phyloP scores from a whole-genome alignment of 2,888 invertebrate genomes.

The Pseudococcus viburni region DNA sequence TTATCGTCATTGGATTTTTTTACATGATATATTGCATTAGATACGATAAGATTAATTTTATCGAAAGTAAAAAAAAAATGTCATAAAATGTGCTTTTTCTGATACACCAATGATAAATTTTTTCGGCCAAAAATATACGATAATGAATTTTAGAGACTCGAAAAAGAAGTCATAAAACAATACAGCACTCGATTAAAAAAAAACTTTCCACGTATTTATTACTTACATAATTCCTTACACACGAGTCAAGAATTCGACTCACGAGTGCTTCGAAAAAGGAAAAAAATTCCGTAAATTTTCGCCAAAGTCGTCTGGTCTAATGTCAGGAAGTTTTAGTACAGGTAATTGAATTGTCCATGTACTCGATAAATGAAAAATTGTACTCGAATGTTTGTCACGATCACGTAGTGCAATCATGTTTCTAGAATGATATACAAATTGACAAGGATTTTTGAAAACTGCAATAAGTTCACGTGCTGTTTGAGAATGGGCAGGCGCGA shows the following conservation, averaged over 20 bases:
- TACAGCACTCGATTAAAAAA: neutral
- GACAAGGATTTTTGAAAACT: neutral
- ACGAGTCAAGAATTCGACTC: neutral
- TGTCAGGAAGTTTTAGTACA: constrained; percentile 13
- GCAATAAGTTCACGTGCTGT: constrained; percentile 16
- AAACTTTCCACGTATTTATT: neutral
- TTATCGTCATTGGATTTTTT: neutral
- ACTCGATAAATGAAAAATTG: neutral
- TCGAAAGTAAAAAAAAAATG: neutral
- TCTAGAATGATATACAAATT: constrained; percentile 6
- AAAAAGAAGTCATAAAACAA: neutral
- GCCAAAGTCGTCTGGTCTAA: neutral
- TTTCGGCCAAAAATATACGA: no score
- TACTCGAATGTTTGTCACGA: neutral
- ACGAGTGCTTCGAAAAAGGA: neutral
- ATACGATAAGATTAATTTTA: neutral
- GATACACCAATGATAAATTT: no score
- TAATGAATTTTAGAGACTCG: neutral
- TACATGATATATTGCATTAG: neutral
- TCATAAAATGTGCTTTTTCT: neutral
- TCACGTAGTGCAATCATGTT: neutral
- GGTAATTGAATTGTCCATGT: neutral
- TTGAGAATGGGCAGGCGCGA: neutral
- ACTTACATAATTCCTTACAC: neutral
- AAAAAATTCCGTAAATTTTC: constrained; percentile 5